A percentile compares a stretch with the other conserved stretches of the same genome.
Evolutionary conservation across 1,140 invertebrate species (phyloP).

Genomic region (Mercenaria mercenaria): DNA sequence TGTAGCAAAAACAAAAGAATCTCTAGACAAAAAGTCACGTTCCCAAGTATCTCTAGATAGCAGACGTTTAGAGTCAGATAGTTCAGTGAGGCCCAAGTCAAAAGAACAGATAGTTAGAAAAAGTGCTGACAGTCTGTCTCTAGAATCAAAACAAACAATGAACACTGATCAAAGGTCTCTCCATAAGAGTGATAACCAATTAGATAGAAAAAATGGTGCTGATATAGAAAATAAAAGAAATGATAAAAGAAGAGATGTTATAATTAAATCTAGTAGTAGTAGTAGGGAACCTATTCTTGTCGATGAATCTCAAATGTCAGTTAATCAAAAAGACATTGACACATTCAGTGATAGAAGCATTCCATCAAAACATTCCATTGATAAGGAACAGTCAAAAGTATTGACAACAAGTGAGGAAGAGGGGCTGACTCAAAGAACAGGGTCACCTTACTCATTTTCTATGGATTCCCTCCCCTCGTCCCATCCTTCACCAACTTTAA

Average conservation of each 20-base stretch:
- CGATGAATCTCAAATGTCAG: not conserved
- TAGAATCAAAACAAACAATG: not conserved
- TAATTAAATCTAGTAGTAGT: not conserved
- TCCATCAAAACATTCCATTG: not conserved
- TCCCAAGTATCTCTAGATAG: constrained; percentile 30
- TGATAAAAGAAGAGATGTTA: not conserved
- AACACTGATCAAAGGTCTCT: not conserved
- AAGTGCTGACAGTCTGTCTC: constrained; percentile 25
- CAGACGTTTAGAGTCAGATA: constrained; percentile 14
- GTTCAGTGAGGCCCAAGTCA: constrained; percentile 26
- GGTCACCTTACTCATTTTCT: constrained; percentile 64
- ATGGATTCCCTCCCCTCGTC: constrained; percentile 64
- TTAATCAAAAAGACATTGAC: not conserved
- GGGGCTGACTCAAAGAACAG: not conserved
- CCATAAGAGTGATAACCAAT: constrained; percentile 1
- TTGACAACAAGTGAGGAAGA: not conserved
- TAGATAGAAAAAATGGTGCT: constrained; percentile 25
- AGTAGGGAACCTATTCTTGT: not conserved
- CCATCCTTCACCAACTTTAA: constrained; percentile 55
- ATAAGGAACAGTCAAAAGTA: not conserved
- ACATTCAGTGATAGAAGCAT: not conserved
- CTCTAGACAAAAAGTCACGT: constrained; percentile 43
- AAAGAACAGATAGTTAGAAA: constrained; percentile 22
- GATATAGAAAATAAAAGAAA: not conserved
- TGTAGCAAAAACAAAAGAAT: constrained; percentile 55